Evolutionary conservation across 2,888 invertebrate genomes (phyloP).

Genomic region (Epistrophe eligans): DNA sequence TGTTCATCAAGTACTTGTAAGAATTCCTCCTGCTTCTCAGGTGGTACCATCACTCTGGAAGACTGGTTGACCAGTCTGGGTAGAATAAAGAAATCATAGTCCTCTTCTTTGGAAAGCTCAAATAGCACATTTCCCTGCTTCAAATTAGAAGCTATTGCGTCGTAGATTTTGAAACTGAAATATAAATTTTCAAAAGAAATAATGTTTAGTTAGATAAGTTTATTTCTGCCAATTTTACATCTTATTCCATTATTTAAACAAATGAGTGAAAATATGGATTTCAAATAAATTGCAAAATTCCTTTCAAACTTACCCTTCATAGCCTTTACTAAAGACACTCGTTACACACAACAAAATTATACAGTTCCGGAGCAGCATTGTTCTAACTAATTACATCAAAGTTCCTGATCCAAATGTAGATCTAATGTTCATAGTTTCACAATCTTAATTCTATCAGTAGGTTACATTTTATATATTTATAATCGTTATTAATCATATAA

Average conservation of each 20-base stretch:
- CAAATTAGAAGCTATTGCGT: conserved; percentile 70
- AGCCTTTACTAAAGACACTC: conserved; percentile 64
- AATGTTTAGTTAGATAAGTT: no score
- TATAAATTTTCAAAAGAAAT: no score
- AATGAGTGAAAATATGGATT: no score
- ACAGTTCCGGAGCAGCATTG: conserved; percentile 31
- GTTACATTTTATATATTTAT: background rate
- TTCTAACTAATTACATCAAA: conserved; percentile 4
- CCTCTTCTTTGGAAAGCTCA: conserved; percentile 75
- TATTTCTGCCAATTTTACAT: no score
- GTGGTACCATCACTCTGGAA: conserved; percentile 79
- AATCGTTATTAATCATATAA: background rate
- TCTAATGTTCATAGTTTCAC: background rate
- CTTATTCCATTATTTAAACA: no score
- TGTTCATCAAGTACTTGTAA: conserved; percentile 71
- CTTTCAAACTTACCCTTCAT: conserved; percentile 75
- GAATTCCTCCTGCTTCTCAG: conserved; percentile 77
- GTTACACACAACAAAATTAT: conserved; percentile 45
- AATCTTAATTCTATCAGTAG: conserved; percentile 7
- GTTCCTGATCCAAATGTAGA: conserved; percentile 16
- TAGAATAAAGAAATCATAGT: conserved; percentile 79
- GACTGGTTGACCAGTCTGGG: conserved; percentile 76
- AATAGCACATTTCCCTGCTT: conserved; percentile 77
- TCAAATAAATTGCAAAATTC: background rate
- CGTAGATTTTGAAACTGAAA: conserved; percentile 81